Evolutionary conservation across 2,797 vertebrate genomes (phyloP), one percentile per base, ranked within the genome.

Genomic region (Mormyrus hasselquistii): DNA sequence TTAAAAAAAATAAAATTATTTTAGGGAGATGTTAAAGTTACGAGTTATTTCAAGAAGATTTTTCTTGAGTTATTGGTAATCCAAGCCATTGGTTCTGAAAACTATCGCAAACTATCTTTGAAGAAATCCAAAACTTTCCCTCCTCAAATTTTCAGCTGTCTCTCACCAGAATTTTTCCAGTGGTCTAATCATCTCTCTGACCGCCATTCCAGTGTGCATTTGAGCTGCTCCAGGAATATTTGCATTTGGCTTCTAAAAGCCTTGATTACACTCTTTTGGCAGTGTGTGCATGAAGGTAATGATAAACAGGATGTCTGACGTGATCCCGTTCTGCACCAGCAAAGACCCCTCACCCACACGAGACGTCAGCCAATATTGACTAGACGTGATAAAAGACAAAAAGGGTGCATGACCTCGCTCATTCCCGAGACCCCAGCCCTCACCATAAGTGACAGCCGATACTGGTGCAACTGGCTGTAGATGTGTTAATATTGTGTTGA

Each of bases 251-350:
- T 50, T 47, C 47, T 25, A 29, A 52, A 84, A 49, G 47, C 22
- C n/a, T 84, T 84, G 47, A 84, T 84, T 84, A 25, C 19, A 84
- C 82, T 84, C 82, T n/a, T 62, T 85, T 85, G 49, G 83, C 83
- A 12, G 25, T 3, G 22, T 85, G 89, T 86, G 69, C 55, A 47
- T 82, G 29, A 69, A 90, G 73, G 83, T 91, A 90, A 92, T 90
- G 89, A 91, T 91, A 92, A 93, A 93, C 92, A 92, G 91, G 91
- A 92, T 92, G 89, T 85, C n/a, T 90, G 91, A 89, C 89, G 88
- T 87, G 88, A 87, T 90, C 90, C 90, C 89, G 41, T 89, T 90
- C 92, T 87, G 41, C 50, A 55, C 53, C 49, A 69, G 10, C 29
- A 38, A 10, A 22, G 38, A 10, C 52, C 22, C 55, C 41, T 57